Base-by-base conservation (phyloP, 2,888 invertebrate genomes). In the Agrochola circellaris region DNA sequence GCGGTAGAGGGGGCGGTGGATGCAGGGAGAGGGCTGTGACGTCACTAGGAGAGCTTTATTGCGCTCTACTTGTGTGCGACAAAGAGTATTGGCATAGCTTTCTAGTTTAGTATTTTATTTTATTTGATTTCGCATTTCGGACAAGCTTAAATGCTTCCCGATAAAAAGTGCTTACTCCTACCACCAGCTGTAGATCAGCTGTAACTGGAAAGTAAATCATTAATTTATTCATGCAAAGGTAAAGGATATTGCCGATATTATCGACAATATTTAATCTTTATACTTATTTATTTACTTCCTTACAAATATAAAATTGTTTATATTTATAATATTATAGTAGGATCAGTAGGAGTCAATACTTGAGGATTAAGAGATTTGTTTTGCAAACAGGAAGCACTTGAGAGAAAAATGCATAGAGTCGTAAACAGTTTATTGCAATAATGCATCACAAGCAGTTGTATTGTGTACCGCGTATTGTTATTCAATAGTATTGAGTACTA, bases 31-130 rank as follows among this genome's bases (percentile, higher is more conserved):
- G 30, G 30, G 15, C 1, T 9, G 69, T 77, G 80, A 83, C 69
- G 84, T 70, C 84, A 80, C 72, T 4, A 15, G 17, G 30, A 64
- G 64, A 71, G 71, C 62, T 30, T 73, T 83, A 79, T 66, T 84
- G 75, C 80, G 80, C 79, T 48, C 80, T 60, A 68, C 60, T 73
- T 48, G 62, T n/a, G 51, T n/a, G 30, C 13, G 60, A 73, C 62
- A 65, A 73, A 75, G 72, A 75, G 54, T 73, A 76, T 76, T 68
- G 58, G 74, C 64, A 71, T 74, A 51, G 69, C 56, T 48, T 62
- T 60, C 42, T 42, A 51, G 54, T 66, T 79, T 9, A 38, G 51
- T 26, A 17, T 68, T 68, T 67, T 51, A 65, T 76, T 76, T 64
- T 67, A 42, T 51, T n/a, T 30, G 76, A 77, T 15, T 66, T 26